These are phyloP conservation scores for Agrilus planipennis DNA, from an alignment of 1,140 invertebrate genomes.

Conservation along the genomic window DNA sequence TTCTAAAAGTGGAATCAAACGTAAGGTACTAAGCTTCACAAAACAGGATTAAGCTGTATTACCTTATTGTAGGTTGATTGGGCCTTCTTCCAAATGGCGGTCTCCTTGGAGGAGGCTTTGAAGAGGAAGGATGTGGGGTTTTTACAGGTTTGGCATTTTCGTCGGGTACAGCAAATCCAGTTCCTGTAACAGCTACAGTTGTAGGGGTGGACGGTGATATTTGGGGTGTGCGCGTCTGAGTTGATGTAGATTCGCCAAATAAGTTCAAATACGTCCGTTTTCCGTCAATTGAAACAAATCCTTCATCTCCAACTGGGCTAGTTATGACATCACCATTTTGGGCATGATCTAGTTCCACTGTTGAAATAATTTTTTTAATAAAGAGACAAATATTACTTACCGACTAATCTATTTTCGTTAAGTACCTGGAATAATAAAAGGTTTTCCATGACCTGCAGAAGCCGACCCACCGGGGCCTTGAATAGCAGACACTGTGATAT, in stretches of 20 bases:
- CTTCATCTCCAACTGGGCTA: slow-evolving; percentile 61
- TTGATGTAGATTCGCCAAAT: slow-evolving; percentile 44
- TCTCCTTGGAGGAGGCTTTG: slow-evolving; percentile 34
- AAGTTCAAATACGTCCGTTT: slow-evolving; percentile 79
- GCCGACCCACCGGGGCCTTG: slow-evolving; percentile 58
- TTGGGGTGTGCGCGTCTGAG: slow-evolving; percentile 4
- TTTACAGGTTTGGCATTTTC: slow-evolving; percentile 29
- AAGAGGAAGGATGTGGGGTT: slow-evolving; percentile 14
- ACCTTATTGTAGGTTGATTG: slow-evolving; percentile 47
- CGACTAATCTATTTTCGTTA: neutral
- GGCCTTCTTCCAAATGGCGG: slow-evolving; percentile 44
- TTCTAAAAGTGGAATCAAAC: slow-evolving; percentile 39
- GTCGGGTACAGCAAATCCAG: slow-evolving; percentile 41
- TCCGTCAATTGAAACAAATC: slow-evolving; percentile 86
- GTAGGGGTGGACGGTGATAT: slow-evolving; percentile 28
- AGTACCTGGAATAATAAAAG: slow-evolving; percentile 42
- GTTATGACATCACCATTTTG: slow-evolving; percentile 55
- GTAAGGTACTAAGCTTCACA: too few relatives aligned
- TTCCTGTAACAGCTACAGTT: slow-evolving; percentile 31
- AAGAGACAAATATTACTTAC: neutral
- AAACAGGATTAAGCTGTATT: slow-evolving; percentile 2
- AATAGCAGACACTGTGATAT: slow-evolving; percentile 75
- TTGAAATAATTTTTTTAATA: slow-evolving; percentile 4
- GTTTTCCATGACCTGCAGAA: slow-evolving; percentile 35
- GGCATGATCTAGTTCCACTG: slow-evolving; percentile 29